Percentiles rank a stretch among this genome's conserved stretches.
Conservation (phyloP, 2,888 invertebrate genomes). For the Plebejus argus region DNA sequence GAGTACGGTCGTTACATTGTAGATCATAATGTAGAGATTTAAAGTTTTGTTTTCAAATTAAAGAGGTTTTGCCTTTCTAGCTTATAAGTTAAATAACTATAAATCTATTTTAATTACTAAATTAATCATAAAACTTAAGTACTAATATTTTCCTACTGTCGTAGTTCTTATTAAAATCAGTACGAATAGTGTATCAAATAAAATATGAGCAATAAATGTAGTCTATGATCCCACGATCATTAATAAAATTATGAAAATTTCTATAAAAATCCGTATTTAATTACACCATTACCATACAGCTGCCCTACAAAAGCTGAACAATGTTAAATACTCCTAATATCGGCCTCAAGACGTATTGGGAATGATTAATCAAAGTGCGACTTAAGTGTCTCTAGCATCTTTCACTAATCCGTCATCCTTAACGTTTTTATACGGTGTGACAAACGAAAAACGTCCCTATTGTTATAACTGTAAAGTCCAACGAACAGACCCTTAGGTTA, state of each 20-base stretch:
- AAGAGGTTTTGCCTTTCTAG: too few relatives aligned
- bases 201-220: neutral
- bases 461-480: neutral
- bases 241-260: constrained; percentile 29
- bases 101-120: too few relatives aligned
- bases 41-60: too few relatives aligned
- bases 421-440: neutral
- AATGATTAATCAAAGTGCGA: constrained; percentile 47
- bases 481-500: too few relatives aligned
- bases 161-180: too few relatives aligned
- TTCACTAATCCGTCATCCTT: constrained; percentile 28
- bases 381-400: constrained; percentile 28
- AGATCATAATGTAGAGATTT: too few relatives aligned
- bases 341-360: constrained; percentile 44
- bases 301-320: constrained; percentile 42
- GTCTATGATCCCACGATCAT: constrained; percentile 22
- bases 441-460: constrained; percentile 37
- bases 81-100: too few relatives aligned
- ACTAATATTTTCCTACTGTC: too few relatives aligned
- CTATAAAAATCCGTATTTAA: constrained; percentile 36
- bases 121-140: too few relatives aligned
- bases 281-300: constrained; percentile 30
- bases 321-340: constrained; percentile 44
- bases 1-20: too few relatives aligned
- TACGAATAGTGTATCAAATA: too few relatives aligned